Evolutionary conservation across 2,797 vertebrate species (phyloP).

Genomic region (Crenuchus spilurus): DNA sequence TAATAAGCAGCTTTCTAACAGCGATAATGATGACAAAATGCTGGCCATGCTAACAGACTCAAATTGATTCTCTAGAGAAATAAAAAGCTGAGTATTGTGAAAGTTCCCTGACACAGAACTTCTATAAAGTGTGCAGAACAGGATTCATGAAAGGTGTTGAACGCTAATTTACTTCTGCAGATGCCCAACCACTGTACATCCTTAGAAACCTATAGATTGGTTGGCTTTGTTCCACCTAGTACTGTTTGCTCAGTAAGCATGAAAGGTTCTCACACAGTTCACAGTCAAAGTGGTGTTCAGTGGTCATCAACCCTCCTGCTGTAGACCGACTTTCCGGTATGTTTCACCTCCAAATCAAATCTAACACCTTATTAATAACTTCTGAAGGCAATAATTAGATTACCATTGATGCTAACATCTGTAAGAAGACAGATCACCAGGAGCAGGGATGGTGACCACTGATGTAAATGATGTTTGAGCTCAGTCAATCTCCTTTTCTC

Average conservation of each 20-base stretch:
- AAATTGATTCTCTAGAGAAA: neutral
- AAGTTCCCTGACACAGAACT: neutral
- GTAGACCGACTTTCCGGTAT: no score
- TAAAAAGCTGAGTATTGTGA: neutral
- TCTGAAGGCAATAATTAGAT: no score
- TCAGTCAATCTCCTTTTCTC: no score
- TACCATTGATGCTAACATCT: no score
- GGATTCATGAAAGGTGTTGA: conserved; percentile 14
- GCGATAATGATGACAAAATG: conserved; percentile 5
- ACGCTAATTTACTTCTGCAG: neutral
- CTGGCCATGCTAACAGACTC: neutral
- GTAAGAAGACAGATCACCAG: no score
- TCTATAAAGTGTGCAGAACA: neutral
- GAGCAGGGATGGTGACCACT: no score
- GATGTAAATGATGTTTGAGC: no score
- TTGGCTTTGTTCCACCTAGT: neutral
- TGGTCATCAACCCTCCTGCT: no score
- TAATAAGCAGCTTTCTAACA: neutral
- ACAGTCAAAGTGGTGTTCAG: neutral
- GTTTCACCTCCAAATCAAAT: no score
- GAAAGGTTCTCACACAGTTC: neutral
- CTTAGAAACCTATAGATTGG: neutral
- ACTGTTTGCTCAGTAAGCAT: neutral
- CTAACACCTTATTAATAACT: no score
- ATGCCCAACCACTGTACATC: neutral